These are phyloP conservation scores for Pseudotriccus pelzelni DNA, from an alignment of 2,797 vertebrate genomes.

Conservation along the genomic window DNA sequence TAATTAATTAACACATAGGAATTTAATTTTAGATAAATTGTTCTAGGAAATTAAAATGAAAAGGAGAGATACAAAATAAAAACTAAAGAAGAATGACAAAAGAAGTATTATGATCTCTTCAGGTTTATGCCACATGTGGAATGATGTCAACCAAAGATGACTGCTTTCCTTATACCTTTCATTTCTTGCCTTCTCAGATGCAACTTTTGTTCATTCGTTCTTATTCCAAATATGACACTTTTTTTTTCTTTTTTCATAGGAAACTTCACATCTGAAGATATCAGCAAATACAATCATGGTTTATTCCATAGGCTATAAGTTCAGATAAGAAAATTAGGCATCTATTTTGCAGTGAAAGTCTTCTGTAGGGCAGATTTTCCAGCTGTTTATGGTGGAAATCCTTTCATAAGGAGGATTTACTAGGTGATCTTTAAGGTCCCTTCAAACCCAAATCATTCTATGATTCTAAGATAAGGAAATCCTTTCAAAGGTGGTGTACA, in stretches of 20 bases:
- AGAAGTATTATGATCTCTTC: not conserved
- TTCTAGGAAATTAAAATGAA: not conserved
- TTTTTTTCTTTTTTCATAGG: fast-evolving
- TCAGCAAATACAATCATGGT: not conserved
- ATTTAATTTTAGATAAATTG: not conserved
- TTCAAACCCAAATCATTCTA: not conserved
- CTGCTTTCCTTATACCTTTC: not conserved
- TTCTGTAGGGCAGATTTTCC: not conserved
- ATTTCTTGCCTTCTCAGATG: not conserved
- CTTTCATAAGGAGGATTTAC: not conserved
- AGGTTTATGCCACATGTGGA: not conserved
- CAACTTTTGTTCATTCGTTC: not conserved
- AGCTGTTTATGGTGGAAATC: not conserved
- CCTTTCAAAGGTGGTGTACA: not conserved
- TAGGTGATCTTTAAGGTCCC: not conserved
- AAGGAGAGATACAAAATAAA: not conserved
- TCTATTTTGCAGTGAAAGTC: not conserved
- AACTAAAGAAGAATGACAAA: not conserved
- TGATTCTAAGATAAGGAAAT: not conserved
- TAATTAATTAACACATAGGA: not conserved
- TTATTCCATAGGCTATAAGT: not conserved
- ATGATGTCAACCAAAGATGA: not conserved
- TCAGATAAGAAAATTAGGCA: not conserved
- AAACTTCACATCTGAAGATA: not conserved
- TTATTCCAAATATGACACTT: not conserved